Percentiles rank a stretch among this genome's conserved stretches.
Conservation (phyloP, 2,888 invertebrate species). For the Sinohyriopsis cumingii region DNA sequence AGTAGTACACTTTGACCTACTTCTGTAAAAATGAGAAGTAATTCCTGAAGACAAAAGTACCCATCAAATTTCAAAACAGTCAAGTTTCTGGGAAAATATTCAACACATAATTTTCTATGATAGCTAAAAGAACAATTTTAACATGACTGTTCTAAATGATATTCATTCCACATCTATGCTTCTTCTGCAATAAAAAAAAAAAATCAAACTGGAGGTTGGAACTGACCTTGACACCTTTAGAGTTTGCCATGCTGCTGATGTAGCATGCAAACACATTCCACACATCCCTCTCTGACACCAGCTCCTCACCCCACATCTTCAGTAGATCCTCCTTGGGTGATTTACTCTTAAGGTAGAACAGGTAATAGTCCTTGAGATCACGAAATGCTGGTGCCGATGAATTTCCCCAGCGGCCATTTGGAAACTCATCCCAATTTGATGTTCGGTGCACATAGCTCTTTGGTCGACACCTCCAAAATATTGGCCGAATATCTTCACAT, state of each 20-base stretch:
- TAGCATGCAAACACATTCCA: constrained; percentile 75
- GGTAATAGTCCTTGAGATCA: constrained; percentile 76
- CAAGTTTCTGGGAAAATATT: too few species aligned
- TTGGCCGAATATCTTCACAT: constrained; percentile 76
- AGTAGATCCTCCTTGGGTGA: constrained; percentile 69
- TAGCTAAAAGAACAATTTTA: too few species aligned
- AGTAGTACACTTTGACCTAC: too few species aligned
- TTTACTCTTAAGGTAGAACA: constrained; percentile 75
- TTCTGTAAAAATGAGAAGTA: too few species aligned
- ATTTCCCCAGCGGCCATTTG: constrained; percentile 78
- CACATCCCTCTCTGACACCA: constrained; percentile 74
- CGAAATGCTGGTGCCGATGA: constrained; percentile 77
- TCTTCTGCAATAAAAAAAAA: not conserved
- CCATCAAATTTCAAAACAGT: too few species aligned
- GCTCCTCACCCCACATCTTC: constrained; percentile 75
- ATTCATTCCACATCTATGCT: not conserved
- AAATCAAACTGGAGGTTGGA: too few species aligned
- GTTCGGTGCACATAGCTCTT: constrained; percentile 75
- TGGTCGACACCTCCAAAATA: constrained; percentile 76
- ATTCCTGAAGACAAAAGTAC: too few species aligned
- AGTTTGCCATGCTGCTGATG: constrained; percentile 71
- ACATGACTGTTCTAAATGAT: too few species aligned
- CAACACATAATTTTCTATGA: too few species aligned
- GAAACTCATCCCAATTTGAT: constrained; percentile 77
- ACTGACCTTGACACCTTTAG: constrained; percentile 72